Percentiles rank a stretch among this genome's conserved stretches.
These are phyloP conservation scores for Andrena praecox DNA, from an alignment of 2,888 invertebrate genomes.

Conservation along the genomic window DNA sequence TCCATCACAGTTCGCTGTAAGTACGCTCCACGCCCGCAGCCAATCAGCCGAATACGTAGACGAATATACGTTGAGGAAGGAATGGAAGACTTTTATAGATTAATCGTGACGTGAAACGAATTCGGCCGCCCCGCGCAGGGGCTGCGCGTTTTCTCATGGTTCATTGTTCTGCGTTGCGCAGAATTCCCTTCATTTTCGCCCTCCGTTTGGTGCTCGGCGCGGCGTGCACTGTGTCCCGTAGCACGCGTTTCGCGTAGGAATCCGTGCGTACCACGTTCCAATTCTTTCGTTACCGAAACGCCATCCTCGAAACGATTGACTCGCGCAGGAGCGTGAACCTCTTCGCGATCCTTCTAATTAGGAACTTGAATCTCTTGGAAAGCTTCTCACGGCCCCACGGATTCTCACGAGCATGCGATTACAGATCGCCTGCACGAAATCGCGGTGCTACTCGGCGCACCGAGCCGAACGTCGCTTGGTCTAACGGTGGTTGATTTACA, in stretches of 20 bases:
- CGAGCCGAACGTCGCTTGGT: conserved; percentile 28
- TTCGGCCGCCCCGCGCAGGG: conserved; percentile 37
- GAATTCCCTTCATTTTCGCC: neutral
- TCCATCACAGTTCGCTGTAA: conserved; percentile 24
- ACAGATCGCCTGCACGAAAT: neutral
- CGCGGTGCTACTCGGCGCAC: conserved; percentile 18
- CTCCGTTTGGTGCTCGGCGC: neutral
- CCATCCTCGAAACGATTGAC: neutral
- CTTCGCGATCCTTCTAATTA: conserved; percentile 8
- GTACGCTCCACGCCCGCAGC: conserved; percentile 38
- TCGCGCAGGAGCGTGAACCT: neutral
- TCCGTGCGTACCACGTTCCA: conserved; percentile 1
- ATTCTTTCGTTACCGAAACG: neutral
- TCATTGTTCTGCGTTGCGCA: neutral
- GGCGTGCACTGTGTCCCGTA: neutral
- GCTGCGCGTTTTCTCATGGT: neutral
- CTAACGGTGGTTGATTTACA: conserved; percentile 11
- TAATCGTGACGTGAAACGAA: conserved; percentile 72
- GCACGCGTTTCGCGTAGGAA: neutral
- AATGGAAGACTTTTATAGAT: conserved; percentile 79
- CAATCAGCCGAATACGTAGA: conserved; percentile 65
- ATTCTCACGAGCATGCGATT: conserved; percentile 11
- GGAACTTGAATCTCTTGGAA: conserved; percentile 28
- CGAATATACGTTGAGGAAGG: conserved; percentile 69
- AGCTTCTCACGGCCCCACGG: neutral